These are phyloP conservation scores for Erynnis tages DNA, from an alignment of 2,888 invertebrate species.

Conservation along the genomic window DNA sequence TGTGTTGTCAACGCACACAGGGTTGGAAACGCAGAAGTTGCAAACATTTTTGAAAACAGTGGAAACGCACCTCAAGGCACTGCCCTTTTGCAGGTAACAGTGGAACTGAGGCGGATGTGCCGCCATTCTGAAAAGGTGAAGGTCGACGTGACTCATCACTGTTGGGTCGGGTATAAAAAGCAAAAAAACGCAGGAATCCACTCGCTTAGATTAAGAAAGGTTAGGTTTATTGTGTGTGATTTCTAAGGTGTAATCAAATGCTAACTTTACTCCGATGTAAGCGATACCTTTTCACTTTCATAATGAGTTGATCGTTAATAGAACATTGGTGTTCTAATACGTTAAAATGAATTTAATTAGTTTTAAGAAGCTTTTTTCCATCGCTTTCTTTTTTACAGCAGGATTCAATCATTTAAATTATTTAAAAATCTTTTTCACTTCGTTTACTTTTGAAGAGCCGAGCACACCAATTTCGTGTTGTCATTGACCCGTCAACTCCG, in stretches of 20 bases:
- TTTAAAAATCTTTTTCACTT: slow-evolving; percentile 5
- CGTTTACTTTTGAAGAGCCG: slow-evolving; percentile 6
- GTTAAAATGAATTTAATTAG: not conserved
- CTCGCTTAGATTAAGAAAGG: not conserved
- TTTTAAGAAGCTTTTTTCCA: not conserved
- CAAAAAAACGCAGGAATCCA: not conserved
- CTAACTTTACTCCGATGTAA: too few species aligned
- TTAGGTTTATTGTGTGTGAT: not conserved
- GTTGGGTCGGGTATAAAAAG: slow-evolving; percentile 8
- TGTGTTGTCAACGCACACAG: too few species aligned
- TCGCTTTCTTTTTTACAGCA: slow-evolving; percentile 5
- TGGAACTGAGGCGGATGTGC: slow-evolving; percentile 17
- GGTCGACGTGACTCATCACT: slow-evolving; percentile 17
- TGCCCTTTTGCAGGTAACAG: slow-evolving; percentile 18
- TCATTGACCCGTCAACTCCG: slow-evolving; percentile 2
- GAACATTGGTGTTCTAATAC: too few species aligned
- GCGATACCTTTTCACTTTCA: too few species aligned
- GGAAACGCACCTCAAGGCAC: too few species aligned
- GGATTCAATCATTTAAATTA: not conserved
- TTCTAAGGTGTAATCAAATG: too few species aligned
- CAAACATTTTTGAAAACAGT: too few species aligned
- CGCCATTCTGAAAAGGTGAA: slow-evolving; percentile 21
- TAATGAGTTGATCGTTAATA: too few species aligned
- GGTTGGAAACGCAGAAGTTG: too few species aligned
- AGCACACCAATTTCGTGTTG: slow-evolving; percentile 1